Base-by-base conservation (phyloP, 1,140 invertebrate genomes). In the Monochamus saltuarius region DNA sequence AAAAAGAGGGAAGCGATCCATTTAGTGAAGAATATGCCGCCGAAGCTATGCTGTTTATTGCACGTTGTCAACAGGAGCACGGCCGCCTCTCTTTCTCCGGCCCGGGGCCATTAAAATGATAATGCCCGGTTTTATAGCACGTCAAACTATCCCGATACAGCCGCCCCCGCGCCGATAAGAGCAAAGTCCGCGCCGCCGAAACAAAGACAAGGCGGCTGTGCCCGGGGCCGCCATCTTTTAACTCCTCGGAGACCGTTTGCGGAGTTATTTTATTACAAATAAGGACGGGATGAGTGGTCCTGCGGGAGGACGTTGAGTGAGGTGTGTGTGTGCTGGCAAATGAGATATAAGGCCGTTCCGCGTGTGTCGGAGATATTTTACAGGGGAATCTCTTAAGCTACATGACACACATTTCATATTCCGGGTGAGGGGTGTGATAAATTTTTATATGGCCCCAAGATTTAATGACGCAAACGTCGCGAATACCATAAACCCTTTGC, bases 211-310 rank as follows among this genome's bases (percentile, higher is more conserved):
- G 49, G 37, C 57, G 40, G 39, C 40, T 38, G 46, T 59, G 39
- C 66, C 69, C 65, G 69, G 67, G 60, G 65, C 61, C 62, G 69
- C 69, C 69, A 71, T 71, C 67, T 71, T 71, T 68, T 55, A 49
- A 55, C 61, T 73, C 73, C 72, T 73, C 36, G 38, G 73, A 73
- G 73, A 75, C 69, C 72, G 66, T 74, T 75, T 73, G 72, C 62
- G 70, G 72, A 72, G 72, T 75, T 75, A 75, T 74, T 75, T 75
- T 75, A 75, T 75, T 75, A 75, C 73, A 73, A 75, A 75, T 75
- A 75, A 75, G 73, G 73, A 72, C 68, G 68, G 63, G 66, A 65
- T 67, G 66, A 71, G 69, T 68, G 69, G 61, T 69, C 71, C 71
- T 68, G 55, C 45, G 71, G 71, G 69, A 70, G 54, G 68, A 56